Evolutionary conservation across 2,113 vertebrate species (phyloP).

Genomic region (Acanthisitta chloris): DNA sequence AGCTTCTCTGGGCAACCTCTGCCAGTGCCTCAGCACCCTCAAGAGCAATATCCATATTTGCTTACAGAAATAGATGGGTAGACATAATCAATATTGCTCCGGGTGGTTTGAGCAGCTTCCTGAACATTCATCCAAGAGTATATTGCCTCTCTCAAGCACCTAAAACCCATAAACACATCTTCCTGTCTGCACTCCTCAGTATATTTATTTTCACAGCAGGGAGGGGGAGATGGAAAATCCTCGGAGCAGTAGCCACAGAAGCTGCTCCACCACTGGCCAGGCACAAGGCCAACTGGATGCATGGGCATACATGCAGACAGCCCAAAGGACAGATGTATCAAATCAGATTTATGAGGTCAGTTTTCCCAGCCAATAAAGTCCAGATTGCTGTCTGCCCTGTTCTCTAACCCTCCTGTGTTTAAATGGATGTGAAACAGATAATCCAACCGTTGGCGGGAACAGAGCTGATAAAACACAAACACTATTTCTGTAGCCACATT

Average conservation of each 20-base stretch:
- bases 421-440: conserved; percentile 76
- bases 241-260: conserved; percentile 56
- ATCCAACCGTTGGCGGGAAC: conserved; percentile 62
- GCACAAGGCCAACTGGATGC: conserved; percentile 67
- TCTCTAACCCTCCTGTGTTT: conserved; percentile 69
- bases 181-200: background rate
- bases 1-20: background rate
- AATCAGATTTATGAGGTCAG: conserved; percentile 77
- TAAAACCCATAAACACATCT: background rate
- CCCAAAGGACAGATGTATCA: conserved; percentile 76
- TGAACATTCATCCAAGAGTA: background rate
- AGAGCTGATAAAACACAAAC: conserved; percentile 68
- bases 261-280: conserved; percentile 52
- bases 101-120: background rate
- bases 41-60: background rate
- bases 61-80: background rate
- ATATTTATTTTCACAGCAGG: conserved; percentile 15
- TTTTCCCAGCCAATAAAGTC: conserved; percentile 76
- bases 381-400: conserved; percentile 76
- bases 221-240: conserved; percentile 35
- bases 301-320: conserved; percentile 63
- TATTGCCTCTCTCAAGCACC: background rate
- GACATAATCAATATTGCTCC: background rate
- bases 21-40: no score
- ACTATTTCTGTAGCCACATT: conserved; percentile 55